phyloP scores from a whole-genome alignment of 1,140 invertebrate species.

The Drosophila novamexicana region DNA sequence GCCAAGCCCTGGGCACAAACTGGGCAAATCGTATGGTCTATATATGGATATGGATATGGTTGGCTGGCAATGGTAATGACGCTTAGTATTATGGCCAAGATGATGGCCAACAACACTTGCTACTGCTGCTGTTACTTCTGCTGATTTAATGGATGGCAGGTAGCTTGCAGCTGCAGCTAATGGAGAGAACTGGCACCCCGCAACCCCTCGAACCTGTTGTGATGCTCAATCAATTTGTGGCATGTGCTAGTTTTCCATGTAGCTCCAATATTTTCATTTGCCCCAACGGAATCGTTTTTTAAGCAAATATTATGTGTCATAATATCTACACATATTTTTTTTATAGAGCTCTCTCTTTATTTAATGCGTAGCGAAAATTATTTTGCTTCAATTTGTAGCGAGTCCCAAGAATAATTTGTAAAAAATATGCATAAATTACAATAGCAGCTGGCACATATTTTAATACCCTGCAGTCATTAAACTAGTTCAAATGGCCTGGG shows the following conservation, averaged over 20 bases:
- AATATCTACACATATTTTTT: constrained; percentile 26
- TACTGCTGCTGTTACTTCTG: not conserved
- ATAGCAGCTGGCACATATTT: constrained; percentile 62
- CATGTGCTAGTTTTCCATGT: constrained; percentile 38
- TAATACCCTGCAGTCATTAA: constrained; percentile 11
- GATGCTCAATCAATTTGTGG: constrained; percentile 61
- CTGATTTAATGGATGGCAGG: constrained; percentile 40
- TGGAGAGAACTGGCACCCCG: constrained; percentile 9
- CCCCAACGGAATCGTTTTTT: constrained; percentile 23
- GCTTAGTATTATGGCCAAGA: constrained; percentile 76
- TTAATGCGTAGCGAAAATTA: constrained; percentile 61
- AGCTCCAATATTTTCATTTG: constrained; percentile 52
- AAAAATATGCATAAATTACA: constrained; percentile 76
- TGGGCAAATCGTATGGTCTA: not conserved
- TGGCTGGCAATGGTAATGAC: constrained; percentile 72
- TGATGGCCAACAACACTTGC: constrained; percentile 45
- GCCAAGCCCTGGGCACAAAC: not conserved
- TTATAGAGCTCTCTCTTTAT: constrained; percentile 58
- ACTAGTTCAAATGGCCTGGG: not conserved
- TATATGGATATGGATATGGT: constrained; percentile 52
- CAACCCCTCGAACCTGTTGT: constrained; percentile 9
- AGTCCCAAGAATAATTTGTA: constrained; percentile 47
- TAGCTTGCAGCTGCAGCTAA: constrained; percentile 38
- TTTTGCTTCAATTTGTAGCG: constrained; percentile 68
- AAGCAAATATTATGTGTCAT: constrained; percentile 36